Evolutionary conservation across 2,888 invertebrate genomes (phyloP).

Genomic region (Trachelus stipa): DNA sequence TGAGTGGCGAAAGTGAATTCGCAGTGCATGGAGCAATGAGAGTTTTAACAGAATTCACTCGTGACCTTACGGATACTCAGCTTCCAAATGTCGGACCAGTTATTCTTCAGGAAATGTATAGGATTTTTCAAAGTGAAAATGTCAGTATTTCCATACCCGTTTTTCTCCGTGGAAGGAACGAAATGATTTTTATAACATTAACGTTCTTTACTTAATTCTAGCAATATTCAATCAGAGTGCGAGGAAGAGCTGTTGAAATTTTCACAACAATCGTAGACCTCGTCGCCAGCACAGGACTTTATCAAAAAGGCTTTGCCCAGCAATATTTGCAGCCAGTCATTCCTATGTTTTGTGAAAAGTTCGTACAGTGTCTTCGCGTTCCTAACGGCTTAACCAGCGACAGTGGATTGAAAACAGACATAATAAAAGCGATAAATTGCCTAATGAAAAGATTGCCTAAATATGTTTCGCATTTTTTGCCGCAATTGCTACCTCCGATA

Average conservation of each 20-base stretch:
- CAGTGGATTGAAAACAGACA: constrained; percentile 74
- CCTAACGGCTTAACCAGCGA: constrained; percentile 71
- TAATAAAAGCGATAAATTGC: constrained; percentile 74
- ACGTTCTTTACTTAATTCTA: constrained; percentile 37
- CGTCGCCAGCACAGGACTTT: constrained; percentile 69
- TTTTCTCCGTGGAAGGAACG: neutral
- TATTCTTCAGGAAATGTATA: constrained; percentile 77
- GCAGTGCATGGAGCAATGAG: constrained; percentile 80
- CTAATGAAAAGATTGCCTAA: constrained; percentile 74
- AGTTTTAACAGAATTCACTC: constrained; percentile 76
- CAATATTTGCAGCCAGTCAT: constrained; percentile 75
- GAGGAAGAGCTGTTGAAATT: constrained; percentile 76
- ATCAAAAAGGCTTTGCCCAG: constrained; percentile 71
- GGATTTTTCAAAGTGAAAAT: constrained; percentile 74
- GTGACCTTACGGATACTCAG: constrained; percentile 75
- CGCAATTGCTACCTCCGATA: constrained; percentile 74
- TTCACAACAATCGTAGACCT: constrained; percentile 73
- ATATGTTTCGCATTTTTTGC: constrained; percentile 72
- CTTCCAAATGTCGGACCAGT: constrained; percentile 76
- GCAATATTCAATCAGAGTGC: constrained; percentile 71
- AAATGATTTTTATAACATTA: constrained; percentile 8
- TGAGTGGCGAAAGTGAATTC: constrained; percentile 71
- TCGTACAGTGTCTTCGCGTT: constrained; percentile 70
- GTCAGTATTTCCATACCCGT: constrained; percentile 51
- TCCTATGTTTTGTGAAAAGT: constrained; percentile 75